Evolutionary conservation across 2,888 invertebrate species (phyloP).

Genomic region (Tetrapedia diversipes): DNA sequence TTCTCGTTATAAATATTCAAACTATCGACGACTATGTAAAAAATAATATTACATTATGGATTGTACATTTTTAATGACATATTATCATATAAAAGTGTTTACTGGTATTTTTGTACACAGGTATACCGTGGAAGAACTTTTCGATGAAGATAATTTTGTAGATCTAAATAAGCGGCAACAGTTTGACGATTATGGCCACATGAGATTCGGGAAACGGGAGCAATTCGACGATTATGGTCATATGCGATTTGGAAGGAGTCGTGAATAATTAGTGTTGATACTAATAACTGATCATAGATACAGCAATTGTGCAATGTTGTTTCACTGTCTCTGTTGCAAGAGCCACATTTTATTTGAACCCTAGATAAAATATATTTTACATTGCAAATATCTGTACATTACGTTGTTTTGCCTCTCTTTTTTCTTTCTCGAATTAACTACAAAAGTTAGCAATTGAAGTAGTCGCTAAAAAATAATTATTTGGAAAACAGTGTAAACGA

Average conservation of each 20-base stretch:
- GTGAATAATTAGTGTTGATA: conserved; percentile 56
- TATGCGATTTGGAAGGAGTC: conserved; percentile 87
- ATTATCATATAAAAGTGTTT: no score
- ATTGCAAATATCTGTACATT: conserved; percentile 53
- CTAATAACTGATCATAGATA: conserved; percentile 20
- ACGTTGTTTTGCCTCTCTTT: conserved; percentile 9
- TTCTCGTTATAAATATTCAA: no score
- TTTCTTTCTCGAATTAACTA: not conserved
- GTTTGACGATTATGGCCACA: conserved; percentile 86
- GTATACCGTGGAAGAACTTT: conserved; percentile 68
- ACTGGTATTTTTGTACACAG: conserved; percentile 41
- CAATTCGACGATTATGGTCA: conserved; percentile 91
- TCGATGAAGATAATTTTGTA: conserved; percentile 83
- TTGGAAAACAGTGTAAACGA: no score
- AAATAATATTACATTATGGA: no score
- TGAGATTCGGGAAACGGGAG: conserved; percentile 87
- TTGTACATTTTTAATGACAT: no score
- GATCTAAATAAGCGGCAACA: conserved; percentile 83
- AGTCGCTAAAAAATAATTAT: no score
- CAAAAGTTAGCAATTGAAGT: not conserved
- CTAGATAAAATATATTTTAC: conserved; percentile 68
- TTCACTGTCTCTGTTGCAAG: conserved; percentile 18
- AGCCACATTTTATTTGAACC: conserved; percentile 34
- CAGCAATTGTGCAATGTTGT: conserved; percentile 18
- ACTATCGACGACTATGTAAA: no score